Conservation (phyloP, 1,140 invertebrate genomes). For the Drosophila rhopaloa region DNA sequence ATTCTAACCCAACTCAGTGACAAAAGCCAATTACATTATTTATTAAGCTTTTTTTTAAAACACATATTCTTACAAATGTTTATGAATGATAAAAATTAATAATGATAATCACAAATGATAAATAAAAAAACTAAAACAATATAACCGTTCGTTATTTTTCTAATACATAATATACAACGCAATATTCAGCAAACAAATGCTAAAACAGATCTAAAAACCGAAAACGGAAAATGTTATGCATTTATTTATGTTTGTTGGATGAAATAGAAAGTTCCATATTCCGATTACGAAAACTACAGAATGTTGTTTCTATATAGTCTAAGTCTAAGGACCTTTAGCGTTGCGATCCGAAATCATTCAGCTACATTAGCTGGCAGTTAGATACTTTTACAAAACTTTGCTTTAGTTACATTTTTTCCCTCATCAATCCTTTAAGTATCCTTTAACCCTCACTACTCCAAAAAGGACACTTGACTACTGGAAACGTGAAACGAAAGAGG, state of each 20-base stretch:
- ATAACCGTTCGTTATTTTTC: no score
- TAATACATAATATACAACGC: no score
- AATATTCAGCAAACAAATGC: no score
- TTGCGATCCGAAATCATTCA: not conserved
- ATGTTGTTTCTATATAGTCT: no score
- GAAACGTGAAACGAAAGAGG: not conserved
- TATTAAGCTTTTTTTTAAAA: not conserved
- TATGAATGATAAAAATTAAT: not conserved
- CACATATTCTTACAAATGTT: not conserved
- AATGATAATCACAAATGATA: not conserved
- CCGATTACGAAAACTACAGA: no score
- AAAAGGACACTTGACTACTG: constrained; percentile 14
- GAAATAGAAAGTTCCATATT: no score
- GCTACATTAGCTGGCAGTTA: not conserved
- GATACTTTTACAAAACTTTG: not conserved
- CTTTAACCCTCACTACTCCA: not conserved
- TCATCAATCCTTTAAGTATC: constrained; percentile 14
- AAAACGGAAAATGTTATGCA: no score
- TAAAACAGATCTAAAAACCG: no score
- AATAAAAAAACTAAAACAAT: not conserved
- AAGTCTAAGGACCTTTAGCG: no score
- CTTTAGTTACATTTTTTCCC: constrained; percentile 3
- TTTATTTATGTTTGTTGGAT: no score
- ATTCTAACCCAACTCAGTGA: constrained; percentile 64
- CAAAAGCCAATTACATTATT: constrained; percentile 19